Conservation (phyloP, 2,797 vertebrate species). For the Rhynchotus rufescens region DNA sequence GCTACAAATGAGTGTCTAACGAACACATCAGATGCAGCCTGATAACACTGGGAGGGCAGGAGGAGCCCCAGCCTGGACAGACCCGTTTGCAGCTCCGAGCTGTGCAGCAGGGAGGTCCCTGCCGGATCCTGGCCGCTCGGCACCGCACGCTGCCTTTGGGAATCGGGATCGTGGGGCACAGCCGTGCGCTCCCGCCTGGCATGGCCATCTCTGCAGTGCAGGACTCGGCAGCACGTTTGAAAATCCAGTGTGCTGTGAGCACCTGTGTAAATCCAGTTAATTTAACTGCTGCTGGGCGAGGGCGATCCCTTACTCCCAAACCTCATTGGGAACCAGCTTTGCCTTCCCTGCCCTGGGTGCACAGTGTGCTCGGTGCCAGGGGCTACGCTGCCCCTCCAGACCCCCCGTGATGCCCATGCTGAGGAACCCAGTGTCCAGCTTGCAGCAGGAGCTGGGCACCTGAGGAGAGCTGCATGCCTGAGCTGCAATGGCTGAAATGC, state of each 20-base stretch:
- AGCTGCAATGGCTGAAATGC: neutral
- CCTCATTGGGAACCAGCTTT: neutral
- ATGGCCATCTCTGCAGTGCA: neutral
- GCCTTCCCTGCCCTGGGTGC: neutral
- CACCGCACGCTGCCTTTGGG: neutral
- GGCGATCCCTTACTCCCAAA: slow-evolving; percentile 52
- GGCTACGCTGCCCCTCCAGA: neutral
- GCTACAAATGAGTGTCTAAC: slow-evolving; percentile 62
- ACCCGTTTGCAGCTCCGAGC: slow-evolving; percentile 13
- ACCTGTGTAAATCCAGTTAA: slow-evolving; percentile 30
- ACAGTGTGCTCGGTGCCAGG: neutral
- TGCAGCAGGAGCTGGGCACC: neutral
- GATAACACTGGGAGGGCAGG: slow-evolving; percentile 17
- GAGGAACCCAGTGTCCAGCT: neutral
- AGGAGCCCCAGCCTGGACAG: slow-evolving; percentile 65
- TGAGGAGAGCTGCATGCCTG: neutral
- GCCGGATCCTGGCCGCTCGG: neutral
- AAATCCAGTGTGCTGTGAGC: slow-evolving; percentile 30
- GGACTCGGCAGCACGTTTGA: slow-evolving; percentile 29
- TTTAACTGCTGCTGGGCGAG: slow-evolving; percentile 66
- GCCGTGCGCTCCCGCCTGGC: neutral
- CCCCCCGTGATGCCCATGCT: accelerated
- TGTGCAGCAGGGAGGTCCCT: neutral
- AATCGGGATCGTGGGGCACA: neutral
- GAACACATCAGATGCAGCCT: slow-evolving; percentile 32